A percentile compares a stretch with the other conserved stretches of the same genome.
Evolutionary conservation across 1,140 invertebrate species (phyloP).

Genomic region (Phenacoccus solenopsis): DNA sequence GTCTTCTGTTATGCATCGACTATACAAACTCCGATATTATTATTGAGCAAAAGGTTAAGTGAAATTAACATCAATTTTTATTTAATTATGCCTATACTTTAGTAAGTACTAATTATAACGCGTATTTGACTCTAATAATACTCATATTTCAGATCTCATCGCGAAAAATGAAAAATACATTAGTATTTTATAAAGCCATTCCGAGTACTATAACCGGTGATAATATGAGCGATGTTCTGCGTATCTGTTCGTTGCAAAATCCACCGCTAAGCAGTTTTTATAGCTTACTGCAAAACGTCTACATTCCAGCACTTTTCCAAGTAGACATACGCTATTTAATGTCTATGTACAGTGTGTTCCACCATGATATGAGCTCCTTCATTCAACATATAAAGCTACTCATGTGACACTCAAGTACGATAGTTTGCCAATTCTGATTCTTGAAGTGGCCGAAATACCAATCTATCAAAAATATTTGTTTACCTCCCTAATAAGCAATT

Average conservation of each 20-base stretch:
- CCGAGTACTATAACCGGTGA: conserved; percentile 41
- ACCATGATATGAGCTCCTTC: too few species aligned
- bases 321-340: conserved; percentile 23
- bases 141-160: background rate
- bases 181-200: conserved; percentile 43
- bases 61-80: too few species aligned
- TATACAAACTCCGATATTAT: background rate
- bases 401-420: too few species aligned
- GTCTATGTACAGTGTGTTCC: too few species aligned
- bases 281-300: conserved; percentile 41
- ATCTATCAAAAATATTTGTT: too few species aligned
- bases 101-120: too few species aligned
- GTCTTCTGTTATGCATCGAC: background rate
- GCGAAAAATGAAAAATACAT: background rate
- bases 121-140: too few species aligned
- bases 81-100: too few species aligned
- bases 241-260: conserved; percentile 42
- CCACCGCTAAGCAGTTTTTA: conserved; percentile 42
- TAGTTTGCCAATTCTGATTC: too few species aligned
- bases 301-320: conserved; percentile 36
- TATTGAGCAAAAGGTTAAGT: background rate
- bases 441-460: too few species aligned
- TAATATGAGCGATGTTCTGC: conserved; percentile 39
- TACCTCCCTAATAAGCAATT: too few species aligned
- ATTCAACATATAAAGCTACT: too few species aligned